Conservation (phyloP, 2,113 vertebrate species). For the Thomomys bottae region DNA sequence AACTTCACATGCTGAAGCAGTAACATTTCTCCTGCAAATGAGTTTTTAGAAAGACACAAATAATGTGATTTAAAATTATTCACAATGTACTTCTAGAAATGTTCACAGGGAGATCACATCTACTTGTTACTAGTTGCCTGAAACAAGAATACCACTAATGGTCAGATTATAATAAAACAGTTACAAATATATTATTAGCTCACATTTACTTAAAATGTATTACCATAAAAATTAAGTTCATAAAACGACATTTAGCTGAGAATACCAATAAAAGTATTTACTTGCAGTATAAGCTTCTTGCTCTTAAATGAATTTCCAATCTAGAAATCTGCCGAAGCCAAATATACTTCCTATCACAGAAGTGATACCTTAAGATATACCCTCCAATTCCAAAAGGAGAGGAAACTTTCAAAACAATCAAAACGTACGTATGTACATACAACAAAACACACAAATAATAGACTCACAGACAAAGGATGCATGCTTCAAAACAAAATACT, state of each 20-base stretch:
- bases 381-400: neutral
- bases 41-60: constrained; percentile 21
- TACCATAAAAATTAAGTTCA: neutral
- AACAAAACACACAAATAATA: neutral
- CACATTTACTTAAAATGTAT: constrained; percentile 28
- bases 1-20: constrained; percentile 64
- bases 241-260: neutral
- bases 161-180: neutral
- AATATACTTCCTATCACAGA: constrained; percentile 32
- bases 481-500: constrained; percentile 26
- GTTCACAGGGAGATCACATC: neutral
- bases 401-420: neutral
- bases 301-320: constrained; percentile 36
- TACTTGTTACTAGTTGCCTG: neutral
- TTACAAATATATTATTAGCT: constrained; percentile 13
- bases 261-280: constrained; percentile 47
- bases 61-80: constrained; percentile 39
- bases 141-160: constrained; percentile 23
- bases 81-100: constrained; percentile 27
- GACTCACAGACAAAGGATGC: neutral
- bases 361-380: neutral
- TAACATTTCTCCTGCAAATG: constrained; percentile 57
- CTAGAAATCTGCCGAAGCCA: constrained; percentile 40
- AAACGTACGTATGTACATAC: neutral
- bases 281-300: constrained; percentile 20